Evolutionary conservation across 1,140 invertebrate species (phyloP), one percentile per base, ranked within the genome.

Genomic region (Drosophila lowei): DNA sequence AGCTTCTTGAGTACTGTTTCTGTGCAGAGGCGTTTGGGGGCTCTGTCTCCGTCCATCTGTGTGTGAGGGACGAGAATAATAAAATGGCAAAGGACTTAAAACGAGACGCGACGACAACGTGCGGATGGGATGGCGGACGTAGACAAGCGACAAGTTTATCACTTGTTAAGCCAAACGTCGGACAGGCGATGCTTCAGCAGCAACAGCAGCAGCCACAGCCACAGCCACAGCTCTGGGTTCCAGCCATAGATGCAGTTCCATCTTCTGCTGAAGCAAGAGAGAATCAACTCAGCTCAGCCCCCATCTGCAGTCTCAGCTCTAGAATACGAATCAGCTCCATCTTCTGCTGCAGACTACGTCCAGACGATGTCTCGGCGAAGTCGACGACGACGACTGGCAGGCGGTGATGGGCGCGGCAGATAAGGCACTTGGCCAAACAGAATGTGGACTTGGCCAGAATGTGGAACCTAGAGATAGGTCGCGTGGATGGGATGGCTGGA

Each of bases 121-220:
- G 30, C 18, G 52, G 38, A 38, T 13, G 9, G 34, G 9, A 38
- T 38, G 34, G 34, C n/a, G 48, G 55, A 59, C 65, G 74, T 74
- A 43, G 80, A 85, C 80, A 85, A 81, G 80, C 80, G 83, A 85
- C 81, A 85, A 86, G 80, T 85, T 85, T 85, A 85, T 85, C 80
- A 77, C 81, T 77, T 81, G 64, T 53, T 67, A 64, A 74, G 59
- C 77, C 72, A 48, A 59, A 73, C 64, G 59, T 52, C 59, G 72
- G 70, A 83, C 74, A 75, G 56, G 79, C 48, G 54, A 66, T 54
- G 55, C 56, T 25, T 56, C 44, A 34, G 44, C 47, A 23, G 38
- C 21, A 47, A 43, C 60, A 49, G 42, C 54, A 30, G 18, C 21
- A 30, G 9, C 44, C 1, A 3, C 34, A 52, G 63, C 41, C 38